Base-by-base conservation (phyloP, 2,888 invertebrate genomes). In the Tortricodes alternella region DNA sequence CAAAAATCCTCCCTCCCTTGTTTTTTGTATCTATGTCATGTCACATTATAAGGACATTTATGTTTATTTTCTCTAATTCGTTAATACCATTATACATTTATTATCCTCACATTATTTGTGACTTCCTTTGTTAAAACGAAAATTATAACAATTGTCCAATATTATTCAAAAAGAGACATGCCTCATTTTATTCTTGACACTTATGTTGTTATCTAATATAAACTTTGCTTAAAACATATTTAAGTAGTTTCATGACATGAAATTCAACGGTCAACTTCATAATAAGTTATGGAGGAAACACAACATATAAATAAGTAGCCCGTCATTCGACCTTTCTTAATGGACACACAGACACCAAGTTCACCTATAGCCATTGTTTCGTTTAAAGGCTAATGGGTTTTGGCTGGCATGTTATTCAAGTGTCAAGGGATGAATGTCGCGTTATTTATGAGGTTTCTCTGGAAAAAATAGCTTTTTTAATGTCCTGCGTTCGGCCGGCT, bases 361-460 rank as follows among this genome's bases (percentile, higher is more conserved):
- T 37, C 55, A 43, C 49, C 49, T 55, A 56, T 24, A 44, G 23
- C 56, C 56, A 44, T 56, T 56, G 56, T 56, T 56, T 56, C 44
- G 56, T 56, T 56, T 56, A 56, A 56, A 56, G 56, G 56, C 56
- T 56, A 56, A 56, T 56, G 56, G 56, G 43, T 37, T 41, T 46
- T 35, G 35, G 56, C 44, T 24, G 49, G 55, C 56, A 50, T 49
- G 50, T 50, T 56, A 56, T 56, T 56, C 56, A 56, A 56, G 56
- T 56, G 56, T 50, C 56, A 56, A 32, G 41, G 55, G 56, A 56
- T 56, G 56, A 56, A 56, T 56, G 56, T 56, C 56, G 37, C 23
- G 56, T 56, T 56, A 56, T 56, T 56, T 56, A 56, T 49, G 56
- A 50, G 49, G 49, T 56, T 56, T 38, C 56, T 29, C 39, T 23